Conservation (phyloP, 2,888 invertebrate species). For the Chrysomela aeneicollis region DNA sequence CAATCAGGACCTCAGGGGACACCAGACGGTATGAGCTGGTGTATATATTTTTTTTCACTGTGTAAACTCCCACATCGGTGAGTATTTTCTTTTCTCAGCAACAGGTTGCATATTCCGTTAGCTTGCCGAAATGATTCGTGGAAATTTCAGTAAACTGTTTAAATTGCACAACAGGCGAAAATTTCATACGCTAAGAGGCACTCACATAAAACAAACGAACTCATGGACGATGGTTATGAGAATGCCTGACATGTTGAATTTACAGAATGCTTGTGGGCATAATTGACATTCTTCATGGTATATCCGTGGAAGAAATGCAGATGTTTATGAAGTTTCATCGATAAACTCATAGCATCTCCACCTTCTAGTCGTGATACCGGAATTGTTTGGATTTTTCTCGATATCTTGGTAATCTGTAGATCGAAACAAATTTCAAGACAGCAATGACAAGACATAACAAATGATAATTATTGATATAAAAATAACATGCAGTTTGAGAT, state of each 20-base stretch:
- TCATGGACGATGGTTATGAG: conserved; percentile 24
- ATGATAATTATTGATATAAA: no score
- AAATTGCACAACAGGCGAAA: conserved; percentile 14
- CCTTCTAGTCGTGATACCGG: neutral
- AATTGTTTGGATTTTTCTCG: neutral
- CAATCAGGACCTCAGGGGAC: no score
- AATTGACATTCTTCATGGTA: neutral
- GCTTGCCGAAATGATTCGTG: conserved; percentile 16
- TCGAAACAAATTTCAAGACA: no score
- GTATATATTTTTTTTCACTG: no score
- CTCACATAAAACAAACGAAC: conserved; percentile 22
- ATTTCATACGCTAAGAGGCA: conserved; percentile 18
- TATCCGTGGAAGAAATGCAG: neutral
- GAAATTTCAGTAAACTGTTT: conserved; percentile 14
- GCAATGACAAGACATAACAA: no score
- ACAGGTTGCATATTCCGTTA: conserved; percentile 18
- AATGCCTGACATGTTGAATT: conserved; percentile 21
- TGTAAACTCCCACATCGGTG: neutral
- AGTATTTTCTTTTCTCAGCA: conserved; percentile 5
- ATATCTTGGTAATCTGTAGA: neutral
- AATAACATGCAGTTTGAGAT: no score
- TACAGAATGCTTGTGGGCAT: conserved; percentile 7
- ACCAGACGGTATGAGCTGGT: no score
- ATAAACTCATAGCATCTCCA: neutral
- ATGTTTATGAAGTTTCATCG: neutral